Evolutionary conservation across 2,888 invertebrate species (phyloP).

Genomic region (Stenotaenia linearis): DNA sequence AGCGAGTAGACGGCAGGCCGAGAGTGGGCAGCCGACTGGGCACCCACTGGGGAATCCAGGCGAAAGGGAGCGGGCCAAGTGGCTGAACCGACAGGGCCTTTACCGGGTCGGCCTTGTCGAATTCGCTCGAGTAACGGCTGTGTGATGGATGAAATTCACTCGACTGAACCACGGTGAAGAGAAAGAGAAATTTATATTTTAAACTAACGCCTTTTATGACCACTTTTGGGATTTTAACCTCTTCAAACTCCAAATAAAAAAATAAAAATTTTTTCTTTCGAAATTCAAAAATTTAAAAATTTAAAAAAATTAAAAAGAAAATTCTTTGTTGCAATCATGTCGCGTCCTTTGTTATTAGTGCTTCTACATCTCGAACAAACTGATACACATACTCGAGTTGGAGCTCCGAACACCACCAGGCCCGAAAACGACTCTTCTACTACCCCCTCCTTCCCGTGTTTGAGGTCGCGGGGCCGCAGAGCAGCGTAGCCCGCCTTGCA

Average conservation of each 20-base stretch:
- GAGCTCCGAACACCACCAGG: background rate
- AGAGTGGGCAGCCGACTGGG: background rate
- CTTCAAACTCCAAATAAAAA: background rate
- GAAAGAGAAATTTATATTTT: background rate
- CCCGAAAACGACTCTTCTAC: background rate
- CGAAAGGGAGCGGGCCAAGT: background rate
- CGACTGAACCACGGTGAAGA: background rate
- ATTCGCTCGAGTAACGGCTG: background rate
- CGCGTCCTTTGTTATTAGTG: background rate
- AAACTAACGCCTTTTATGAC: background rate
- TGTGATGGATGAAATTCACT: background rate
- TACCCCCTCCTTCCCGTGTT: background rate
- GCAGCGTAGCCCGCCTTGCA: background rate
- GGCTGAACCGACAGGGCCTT: background rate
- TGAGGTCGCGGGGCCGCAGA: background rate
- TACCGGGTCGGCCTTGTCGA: background rate
- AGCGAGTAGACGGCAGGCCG: background rate
- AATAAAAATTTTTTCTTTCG: too few species aligned
- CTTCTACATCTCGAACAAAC: background rate
- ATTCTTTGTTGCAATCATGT: background rate
- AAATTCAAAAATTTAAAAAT: too few species aligned
- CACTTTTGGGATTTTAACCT: background rate
- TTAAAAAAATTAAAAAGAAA: background rate
- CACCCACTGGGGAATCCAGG: background rate
- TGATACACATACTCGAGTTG: background rate